Conservation (phyloP, 92 coral and sea anemone species). For the Epizoanthus scotinus region DNA sequence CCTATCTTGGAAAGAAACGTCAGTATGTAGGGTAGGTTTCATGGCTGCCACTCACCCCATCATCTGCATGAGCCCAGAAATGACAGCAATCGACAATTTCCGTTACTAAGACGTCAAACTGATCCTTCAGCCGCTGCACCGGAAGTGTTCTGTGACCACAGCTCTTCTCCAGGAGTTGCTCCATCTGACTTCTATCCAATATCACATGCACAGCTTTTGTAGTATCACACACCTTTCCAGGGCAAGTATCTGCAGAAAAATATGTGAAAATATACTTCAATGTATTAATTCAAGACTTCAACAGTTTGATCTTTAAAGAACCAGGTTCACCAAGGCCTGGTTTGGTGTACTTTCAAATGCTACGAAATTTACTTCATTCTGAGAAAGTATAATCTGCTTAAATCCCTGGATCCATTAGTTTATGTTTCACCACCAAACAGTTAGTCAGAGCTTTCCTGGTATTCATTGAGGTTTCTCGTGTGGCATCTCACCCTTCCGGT, state of each 20-base stretch:
- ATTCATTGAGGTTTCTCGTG: too few species aligned
- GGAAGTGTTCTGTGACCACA: neutral
- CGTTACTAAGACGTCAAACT: constrained; percentile 76
- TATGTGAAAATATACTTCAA: neutral
- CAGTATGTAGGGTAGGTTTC: neutral
- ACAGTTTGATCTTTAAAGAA: neutral
- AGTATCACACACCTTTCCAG: neutral
- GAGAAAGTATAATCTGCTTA: too few species aligned
- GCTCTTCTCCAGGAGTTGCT: constrained; percentile 1
- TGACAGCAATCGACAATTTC: constrained; percentile 83
- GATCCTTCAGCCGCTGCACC: constrained; percentile 21
- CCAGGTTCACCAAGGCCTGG: too few species aligned
- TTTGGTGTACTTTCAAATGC: too few species aligned
- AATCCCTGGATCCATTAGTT: too few species aligned
- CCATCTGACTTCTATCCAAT: neutral
- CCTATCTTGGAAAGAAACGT: neutral
- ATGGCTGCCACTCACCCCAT: constrained; percentile 58
- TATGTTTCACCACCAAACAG: too few species aligned
- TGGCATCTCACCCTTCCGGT: too few species aligned
- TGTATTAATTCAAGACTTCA: neutral
- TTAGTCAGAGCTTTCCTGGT: too few species aligned
- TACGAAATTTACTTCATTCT: too few species aligned
- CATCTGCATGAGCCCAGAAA: constrained; percentile 87
- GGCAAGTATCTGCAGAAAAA: neutral
- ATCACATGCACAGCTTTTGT: constrained; percentile 9